Base-by-base conservation (phyloP, 2,113 vertebrate species). In the Ibidorhyncha struthersii region DNA sequence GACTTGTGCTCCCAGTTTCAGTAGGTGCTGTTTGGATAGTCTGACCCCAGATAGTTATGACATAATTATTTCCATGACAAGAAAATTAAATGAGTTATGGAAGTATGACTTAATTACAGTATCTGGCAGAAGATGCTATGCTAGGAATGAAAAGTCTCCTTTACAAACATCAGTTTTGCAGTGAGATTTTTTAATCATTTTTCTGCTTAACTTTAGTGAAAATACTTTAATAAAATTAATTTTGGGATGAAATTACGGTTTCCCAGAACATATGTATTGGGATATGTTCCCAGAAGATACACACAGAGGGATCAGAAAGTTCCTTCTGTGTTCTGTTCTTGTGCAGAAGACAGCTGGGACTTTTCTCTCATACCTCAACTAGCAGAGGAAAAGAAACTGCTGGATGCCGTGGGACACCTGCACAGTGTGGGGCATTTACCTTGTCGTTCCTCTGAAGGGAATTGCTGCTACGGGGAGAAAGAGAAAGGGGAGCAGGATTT, bases 101-200 rank as follows among this genome's bases (percentile, higher is more conserved):
- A 83, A 91, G 47, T 82, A 40, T 91, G 78, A 83, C 78, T 96
- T 94, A 91, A 97, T 96, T 93, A 93, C 71, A 93, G 55, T 66
- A 88, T 90, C 62, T 97, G 81, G 58, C 84, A 95, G 89, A 91
- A 90, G 45, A 36, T 6, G 41, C 78, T 94, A 6, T 69, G 21
- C 92, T 69, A 53, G 83, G 89, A 93, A 49, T n/a, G 65, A 77
- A 74, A 93, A 30, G 58, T 93, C 58, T 95, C 16, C 63, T 80
- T 83, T 82, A 65, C 65, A 82, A 96, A 59, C 55, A 59, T 18
- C n/a, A 66, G 8, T 78, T 82, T 86, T 85, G 70, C 40, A 61
- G 27, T 63, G 52, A 84, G 65, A 45, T 45, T 81, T 82, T 65
- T 6, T 10, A 40, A 83, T 43, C 0, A 8, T 74, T 86, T 77